Evolutionary conservation across 2,113 vertebrate genomes (phyloP).

Genomic region (Chaetops frenatus): DNA sequence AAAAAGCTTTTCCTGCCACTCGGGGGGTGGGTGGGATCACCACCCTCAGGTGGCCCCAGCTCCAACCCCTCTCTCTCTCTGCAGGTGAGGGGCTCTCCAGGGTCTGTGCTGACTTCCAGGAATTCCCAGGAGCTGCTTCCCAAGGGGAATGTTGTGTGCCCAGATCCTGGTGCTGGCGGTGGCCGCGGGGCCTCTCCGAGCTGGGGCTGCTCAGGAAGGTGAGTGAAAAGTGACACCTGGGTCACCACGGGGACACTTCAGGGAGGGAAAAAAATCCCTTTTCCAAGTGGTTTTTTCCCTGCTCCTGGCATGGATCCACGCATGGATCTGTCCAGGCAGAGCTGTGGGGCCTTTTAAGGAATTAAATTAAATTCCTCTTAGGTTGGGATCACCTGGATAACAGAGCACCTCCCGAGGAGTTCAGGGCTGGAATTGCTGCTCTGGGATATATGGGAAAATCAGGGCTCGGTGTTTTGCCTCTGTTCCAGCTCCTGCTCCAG

Average conservation of each 20-base stretch:
- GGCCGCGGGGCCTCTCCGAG: neutral
- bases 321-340: accelerated
- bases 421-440: neutral
- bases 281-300: neutral
- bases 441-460: neutral
- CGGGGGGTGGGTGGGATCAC: neutral
- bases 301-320: accelerated
- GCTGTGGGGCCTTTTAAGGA: neutral
- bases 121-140: neutral
- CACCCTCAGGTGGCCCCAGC: accelerated
- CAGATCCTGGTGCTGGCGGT: neutral
- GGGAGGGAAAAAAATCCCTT: neutral
- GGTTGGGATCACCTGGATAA: neutral
- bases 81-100: neutral
- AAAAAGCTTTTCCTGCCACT: neutral
- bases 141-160: neutral
- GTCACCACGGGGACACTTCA: neutral
- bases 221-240: neutral
- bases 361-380: neutral
- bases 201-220: neutral
- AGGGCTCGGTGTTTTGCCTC: neutral
- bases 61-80: neutral
- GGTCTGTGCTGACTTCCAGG: neutral
- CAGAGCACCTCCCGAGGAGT: neutral
- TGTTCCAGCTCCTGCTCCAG: neutral